These are phyloP conservation scores for Phylloscopus trochilus DNA, from an alignment of 2,113 vertebrate genomes.

Conservation along the genomic window DNA sequence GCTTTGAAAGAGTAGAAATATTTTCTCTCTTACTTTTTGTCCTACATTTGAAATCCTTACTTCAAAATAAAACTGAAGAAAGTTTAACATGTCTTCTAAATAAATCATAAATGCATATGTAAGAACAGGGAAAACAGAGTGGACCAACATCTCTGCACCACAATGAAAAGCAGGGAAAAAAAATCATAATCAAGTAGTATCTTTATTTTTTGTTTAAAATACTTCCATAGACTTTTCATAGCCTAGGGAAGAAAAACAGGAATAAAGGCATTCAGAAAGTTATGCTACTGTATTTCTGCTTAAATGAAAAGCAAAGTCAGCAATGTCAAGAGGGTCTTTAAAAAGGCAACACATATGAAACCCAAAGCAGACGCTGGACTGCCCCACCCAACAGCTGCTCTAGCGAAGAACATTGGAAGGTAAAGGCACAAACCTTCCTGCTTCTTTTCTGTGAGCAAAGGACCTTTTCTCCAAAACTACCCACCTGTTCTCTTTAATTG, in stretches of 20 bases:
- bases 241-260: neutral
- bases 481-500: conserved; percentile 38
- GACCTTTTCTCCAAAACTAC: conserved; percentile 31
- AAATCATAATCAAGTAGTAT: neutral
- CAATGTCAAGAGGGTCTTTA: conserved; percentile 32
- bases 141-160: neutral
- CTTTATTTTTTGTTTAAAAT: neutral
- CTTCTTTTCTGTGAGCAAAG: conserved; percentile 6
- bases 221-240: neutral
- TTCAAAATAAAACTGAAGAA: neutral
- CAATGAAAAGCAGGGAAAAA: neutral
- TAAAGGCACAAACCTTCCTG: conserved; percentile 24
- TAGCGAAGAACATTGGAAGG: neutral
- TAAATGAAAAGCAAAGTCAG: conserved; percentile 42
- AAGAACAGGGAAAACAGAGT: neutral
- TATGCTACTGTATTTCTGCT: neutral
- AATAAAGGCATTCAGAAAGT: conserved; percentile 39
- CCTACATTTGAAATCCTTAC: neutral
- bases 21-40: neutral
- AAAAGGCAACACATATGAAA: conserved; percentile 29
- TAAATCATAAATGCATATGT: conserved; percentile 11
- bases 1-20: neutral
- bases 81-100: conserved; percentile 6
- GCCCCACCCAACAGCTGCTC: conserved; percentile 71
- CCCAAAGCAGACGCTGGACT: conserved; percentile 39